phyloP scores from a whole-genome alignment of 2,888 invertebrate genomes.

The Hofmannophila pseudospretella region DNA sequence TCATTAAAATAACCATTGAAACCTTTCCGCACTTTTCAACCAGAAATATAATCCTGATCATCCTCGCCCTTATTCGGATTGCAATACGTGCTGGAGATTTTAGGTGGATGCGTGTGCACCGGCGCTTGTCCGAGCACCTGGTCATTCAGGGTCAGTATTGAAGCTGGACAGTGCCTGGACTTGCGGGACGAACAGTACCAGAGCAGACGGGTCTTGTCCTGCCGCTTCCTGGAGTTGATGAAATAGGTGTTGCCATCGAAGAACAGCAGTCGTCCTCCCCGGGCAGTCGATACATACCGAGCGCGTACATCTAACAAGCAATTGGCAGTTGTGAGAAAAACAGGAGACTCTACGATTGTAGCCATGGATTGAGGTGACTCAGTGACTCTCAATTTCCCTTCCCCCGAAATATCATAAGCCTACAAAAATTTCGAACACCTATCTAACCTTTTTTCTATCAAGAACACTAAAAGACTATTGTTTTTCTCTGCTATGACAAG shows the following conservation, averaged over 20 bases:
- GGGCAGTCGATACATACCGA: slow-evolving; percentile 42
- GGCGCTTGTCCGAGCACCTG: slow-evolving; percentile 42
- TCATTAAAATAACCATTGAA: no score
- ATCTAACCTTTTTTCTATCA: no score
- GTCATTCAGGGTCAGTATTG: slow-evolving; percentile 43
- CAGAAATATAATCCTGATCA: no score
- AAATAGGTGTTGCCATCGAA: slow-evolving; percentile 54
- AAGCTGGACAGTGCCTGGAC: slow-evolving; percentile 47
- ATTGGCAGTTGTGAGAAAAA: neutral
- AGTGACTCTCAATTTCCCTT: no score
- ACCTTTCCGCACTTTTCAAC: no score
- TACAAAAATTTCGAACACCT: no score
- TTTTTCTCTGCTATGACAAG: no score
- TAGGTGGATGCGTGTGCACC: slow-evolving; percentile 49
- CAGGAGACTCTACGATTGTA: neutral
- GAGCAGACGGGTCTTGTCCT: slow-evolving; percentile 37
- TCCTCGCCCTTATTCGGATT: neutral
- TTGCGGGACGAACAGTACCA: slow-evolving; percentile 59
- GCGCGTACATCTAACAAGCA: slow-evolving; percentile 34
- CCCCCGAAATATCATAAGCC: no score
- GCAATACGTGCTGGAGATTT: slow-evolving; percentile 27
- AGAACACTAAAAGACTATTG: no score
- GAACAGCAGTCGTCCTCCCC: slow-evolving; percentile 46
- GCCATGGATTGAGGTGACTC: no score
- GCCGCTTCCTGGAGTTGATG: slow-evolving; percentile 44